A percentile compares a stretch with the other conserved stretches of the same genome.
phyloP scores from a whole-genome alignment of 2,797 vertebrate species.

The Catharus ustulatus region DNA sequence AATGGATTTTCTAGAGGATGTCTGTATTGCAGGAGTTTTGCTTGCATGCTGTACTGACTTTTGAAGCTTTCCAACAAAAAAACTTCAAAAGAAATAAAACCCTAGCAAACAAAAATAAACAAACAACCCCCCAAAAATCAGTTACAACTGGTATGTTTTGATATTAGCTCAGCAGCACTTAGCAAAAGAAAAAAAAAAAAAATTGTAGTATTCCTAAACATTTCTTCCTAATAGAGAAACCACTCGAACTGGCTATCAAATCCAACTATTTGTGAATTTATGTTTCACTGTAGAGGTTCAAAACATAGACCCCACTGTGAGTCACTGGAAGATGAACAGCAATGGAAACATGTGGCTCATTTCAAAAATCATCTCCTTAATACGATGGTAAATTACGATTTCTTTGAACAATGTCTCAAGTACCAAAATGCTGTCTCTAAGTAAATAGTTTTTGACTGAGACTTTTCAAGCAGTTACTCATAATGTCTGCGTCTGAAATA shows the following conservation, averaged over 20 bases:
- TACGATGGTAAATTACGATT: not conserved
- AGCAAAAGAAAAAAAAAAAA: not conserved
- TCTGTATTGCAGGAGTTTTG: not conserved
- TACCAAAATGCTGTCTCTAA: not conserved
- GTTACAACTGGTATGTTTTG: not conserved
- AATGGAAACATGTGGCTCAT: not conserved
- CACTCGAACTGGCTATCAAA: not conserved
- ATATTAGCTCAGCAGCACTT: not conserved
- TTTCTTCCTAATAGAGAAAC: not conserved
- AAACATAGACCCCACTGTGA: not conserved
- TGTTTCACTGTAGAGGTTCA: not conserved
- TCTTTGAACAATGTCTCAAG: not conserved
- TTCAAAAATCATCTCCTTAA: not conserved
- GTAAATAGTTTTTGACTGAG: not conserved
- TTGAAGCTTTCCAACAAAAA: not conserved
- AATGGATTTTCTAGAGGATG: not conserved
- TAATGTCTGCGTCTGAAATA: not conserved
- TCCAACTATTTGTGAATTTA: not conserved
- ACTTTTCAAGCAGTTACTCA: not conserved
- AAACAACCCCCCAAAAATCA: not conserved
- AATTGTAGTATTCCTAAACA: not conserved
- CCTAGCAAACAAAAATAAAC: not conserved
- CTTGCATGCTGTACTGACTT: not conserved
- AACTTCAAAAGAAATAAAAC: not conserved
- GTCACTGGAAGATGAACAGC: not conserved